Percentiles rank a stretch among this genome's conserved stretches.
Evolutionary conservation across 2,888 invertebrate genomes (phyloP).

Genomic region (Plebejus argus): DNA sequence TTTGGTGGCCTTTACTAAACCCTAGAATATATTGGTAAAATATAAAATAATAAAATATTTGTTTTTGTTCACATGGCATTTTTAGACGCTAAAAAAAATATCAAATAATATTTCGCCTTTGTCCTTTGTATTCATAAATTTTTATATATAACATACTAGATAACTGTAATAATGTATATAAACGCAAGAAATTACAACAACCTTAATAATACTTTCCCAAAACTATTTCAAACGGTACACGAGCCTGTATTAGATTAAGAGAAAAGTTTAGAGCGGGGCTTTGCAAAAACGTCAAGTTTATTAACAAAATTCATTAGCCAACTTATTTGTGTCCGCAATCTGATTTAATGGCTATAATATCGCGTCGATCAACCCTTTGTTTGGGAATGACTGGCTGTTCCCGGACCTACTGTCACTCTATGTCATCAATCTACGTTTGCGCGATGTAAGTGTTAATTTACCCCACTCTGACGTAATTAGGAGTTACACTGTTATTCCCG

Average conservation of each 20-base stretch:
- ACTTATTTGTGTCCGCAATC: constrained; percentile 57
- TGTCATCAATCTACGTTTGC: constrained; percentile 81
- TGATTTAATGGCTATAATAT: constrained; percentile 59
- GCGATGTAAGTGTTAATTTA: constrained; percentile 81
- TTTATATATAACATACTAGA: too few species aligned
- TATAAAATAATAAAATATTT: too few species aligned
- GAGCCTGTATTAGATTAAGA: background rate
- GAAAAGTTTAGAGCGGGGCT: constrained; percentile 12
- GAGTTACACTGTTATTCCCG: constrained; percentile 80
- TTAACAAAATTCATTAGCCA: constrained; percentile 32
- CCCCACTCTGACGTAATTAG: constrained; percentile 79
- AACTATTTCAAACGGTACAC: background rate
- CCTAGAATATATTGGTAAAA: too few species aligned
- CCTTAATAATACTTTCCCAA: background rate
- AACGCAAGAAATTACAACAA: background rate
- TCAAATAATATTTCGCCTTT: too few species aligned
- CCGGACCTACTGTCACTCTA: constrained; percentile 75
- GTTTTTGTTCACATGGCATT: too few species aligned
- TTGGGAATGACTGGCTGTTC: constrained; percentile 74
- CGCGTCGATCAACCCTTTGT: constrained; percentile 66
- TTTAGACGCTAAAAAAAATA: too few species aligned
- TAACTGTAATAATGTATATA: background rate
- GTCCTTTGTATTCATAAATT: too few species aligned
- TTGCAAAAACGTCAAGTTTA: constrained; percentile 22
- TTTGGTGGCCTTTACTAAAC: too few species aligned